Evolutionary conservation across 2,113 vertebrate genomes (phyloP).

Genomic region (Rhabdornis inornatus): DNA sequence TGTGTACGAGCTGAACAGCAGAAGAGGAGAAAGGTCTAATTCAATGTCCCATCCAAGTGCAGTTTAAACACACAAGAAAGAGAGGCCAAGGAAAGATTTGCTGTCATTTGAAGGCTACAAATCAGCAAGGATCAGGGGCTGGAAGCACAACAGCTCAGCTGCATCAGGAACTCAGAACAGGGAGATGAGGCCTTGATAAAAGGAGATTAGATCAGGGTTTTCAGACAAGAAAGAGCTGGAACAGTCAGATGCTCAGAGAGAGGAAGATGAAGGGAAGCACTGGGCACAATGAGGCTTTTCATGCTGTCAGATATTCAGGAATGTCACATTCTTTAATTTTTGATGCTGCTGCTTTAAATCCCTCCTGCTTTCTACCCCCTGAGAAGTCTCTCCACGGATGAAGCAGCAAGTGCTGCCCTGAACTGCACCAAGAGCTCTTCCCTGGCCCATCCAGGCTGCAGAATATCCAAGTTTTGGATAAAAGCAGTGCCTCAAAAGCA

Average conservation of each 20-base stretch:
- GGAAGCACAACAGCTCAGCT: constrained; percentile 13
- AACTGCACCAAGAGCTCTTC: background rate
- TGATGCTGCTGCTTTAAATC: background rate
- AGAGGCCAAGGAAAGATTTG: background rate
- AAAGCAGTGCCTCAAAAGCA: background rate
- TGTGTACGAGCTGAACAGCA: constrained; percentile 53
- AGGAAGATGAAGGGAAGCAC: background rate
- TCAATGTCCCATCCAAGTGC: constrained; percentile 4
- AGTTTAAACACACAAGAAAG: background rate
- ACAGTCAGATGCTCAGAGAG: background rate
- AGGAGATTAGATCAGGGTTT: background rate
- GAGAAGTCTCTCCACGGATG: background rate
- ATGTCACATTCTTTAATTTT: background rate
- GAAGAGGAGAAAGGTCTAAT: constrained; percentile 45
- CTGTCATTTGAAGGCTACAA: background rate
- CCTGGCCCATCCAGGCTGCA: background rate
- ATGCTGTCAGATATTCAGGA: background rate
- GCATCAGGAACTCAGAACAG: background rate
- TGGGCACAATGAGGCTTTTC: background rate
- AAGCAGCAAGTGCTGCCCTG: background rate
- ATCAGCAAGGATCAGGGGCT: background rate
- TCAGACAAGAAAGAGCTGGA: background rate
- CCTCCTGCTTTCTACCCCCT: background rate
- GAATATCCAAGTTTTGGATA: background rate
- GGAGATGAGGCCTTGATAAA: background rate